Evolutionary conservation across 2,888 invertebrate genomes (phyloP).

Genomic region (Mythimna vitellina): DNA sequence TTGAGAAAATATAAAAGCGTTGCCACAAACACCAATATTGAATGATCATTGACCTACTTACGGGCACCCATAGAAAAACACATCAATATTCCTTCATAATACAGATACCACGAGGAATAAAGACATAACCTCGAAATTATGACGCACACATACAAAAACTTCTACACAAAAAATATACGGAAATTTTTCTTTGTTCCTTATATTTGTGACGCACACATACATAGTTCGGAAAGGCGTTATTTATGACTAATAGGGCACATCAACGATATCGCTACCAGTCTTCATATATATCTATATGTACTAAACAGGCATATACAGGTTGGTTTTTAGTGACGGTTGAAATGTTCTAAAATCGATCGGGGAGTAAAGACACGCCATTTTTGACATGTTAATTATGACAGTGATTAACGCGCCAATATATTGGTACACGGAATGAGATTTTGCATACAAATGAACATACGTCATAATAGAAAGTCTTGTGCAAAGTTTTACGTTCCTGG

Average conservation of each 20-base stretch:
- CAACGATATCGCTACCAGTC: conserved; percentile 65
- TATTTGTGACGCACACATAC: conserved; percentile 21
- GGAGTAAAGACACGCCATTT: neutral
- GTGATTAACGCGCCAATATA: no score
- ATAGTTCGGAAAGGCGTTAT: conserved; percentile 49
- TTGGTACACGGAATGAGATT: no score
- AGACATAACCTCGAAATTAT: conserved; percentile 35
- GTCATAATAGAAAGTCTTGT: no score
- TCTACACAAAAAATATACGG: neutral
- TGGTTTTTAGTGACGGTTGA: conserved; percentile 18
- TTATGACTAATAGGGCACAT: conserved; percentile 58
- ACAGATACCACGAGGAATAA: conserved; percentile 19
- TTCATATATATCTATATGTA: conserved; percentile 31
- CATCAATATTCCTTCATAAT: neutral
- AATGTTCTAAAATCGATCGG: neutral
- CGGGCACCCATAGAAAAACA: neutral
- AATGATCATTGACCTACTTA: neutral
- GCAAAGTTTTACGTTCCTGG: no score
- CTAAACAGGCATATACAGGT: conserved; percentile 38
- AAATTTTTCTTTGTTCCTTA: conserved; percentile 20
- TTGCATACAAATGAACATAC: no score
- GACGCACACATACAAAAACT: conserved; percentile 14
- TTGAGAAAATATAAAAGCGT: neutral
- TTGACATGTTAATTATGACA: neutral
- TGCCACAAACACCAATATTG: neutral